Base-by-base conservation (phyloP, 2,113 vertebrate species). In the Leuciscus idus region DNA sequence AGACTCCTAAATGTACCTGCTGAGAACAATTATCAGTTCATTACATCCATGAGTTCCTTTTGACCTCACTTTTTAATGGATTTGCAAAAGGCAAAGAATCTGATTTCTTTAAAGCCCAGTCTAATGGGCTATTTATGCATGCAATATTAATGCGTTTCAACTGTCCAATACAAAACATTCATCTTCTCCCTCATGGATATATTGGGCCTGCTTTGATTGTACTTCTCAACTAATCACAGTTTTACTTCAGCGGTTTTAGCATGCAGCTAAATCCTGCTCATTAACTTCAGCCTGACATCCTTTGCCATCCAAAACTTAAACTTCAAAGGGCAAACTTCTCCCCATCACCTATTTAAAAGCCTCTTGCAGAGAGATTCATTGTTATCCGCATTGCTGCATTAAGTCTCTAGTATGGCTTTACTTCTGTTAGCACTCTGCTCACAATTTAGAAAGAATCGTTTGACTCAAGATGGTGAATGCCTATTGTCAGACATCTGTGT, bases 71-170 rank as follows among this genome's bases (percentile, higher is more conserved):
- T 88, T 84, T 86, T 85, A 85, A 85, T 84, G 62, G 83, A 86
- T 89, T 88, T 89, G 82, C 61, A 83, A 91, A 55, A 86, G 84
- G 85, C 57, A 88, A 87, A 48, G 87, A 87, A 88, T 91, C 73
- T 81, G 86, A 87, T 88, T 83, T 90, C 88, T 88, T 88, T 86
- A 85, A 88, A 89, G 77, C 62, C 28, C 66, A 80, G 70, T 70
- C 55, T 91, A 89, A 91, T 87, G 52, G 61, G 73, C 86, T 83
- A 43, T 89, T 87, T 90, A 88, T 86, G 86, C 85, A 88, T 84
- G 48, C 76, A 86, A 91, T 84, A 89, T 92, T 89, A 88, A 90
- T 89, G 87, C 8, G 55, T 30, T 80, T 50, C 72, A 8, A 74
- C 43, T 11, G 61, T 81, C 68, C 85, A 87, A 89, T 89, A 81